These are phyloP conservation scores for Seira ritae DNA, from an alignment of 2,888 invertebrate genomes.

Conservation along the genomic window DNA sequence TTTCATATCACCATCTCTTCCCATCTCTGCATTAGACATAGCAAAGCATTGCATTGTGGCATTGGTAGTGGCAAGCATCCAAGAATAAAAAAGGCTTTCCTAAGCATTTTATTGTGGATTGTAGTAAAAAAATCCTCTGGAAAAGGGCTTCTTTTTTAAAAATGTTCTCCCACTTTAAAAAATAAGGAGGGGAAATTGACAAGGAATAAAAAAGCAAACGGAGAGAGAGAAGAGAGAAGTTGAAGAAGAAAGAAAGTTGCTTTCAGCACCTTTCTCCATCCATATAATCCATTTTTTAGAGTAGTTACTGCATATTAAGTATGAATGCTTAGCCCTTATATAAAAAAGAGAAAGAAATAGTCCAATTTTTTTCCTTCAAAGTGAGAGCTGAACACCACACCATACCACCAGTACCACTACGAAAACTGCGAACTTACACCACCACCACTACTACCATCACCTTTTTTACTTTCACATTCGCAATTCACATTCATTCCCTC, in stretches of 20 bases:
- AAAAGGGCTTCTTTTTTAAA: neutral
- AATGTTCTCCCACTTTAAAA: neutral
- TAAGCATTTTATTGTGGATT: too few relatives aligned
- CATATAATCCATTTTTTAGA: conserved; percentile 27
- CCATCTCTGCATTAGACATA: too few relatives aligned
- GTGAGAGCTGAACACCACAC: neutral
- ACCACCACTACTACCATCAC: too few relatives aligned
- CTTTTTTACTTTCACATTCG: too few relatives aligned
- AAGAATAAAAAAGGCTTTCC: conserved; percentile 14
- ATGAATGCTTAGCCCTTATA: neutral
- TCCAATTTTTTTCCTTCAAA: neutral
- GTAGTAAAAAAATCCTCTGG: too few relatives aligned
- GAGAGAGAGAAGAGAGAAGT: conserved; percentile 28
- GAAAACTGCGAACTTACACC: too few relatives aligned
- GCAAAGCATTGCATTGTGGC: neutral
- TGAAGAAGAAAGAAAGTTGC: conserved; percentile 45
- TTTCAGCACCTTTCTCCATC: conserved; percentile 43
- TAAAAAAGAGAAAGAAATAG: neutral
- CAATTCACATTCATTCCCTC: too few relatives aligned
- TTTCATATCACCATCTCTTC: too few relatives aligned
- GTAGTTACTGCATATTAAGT: conserved; percentile 40
- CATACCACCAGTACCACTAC: neutral
- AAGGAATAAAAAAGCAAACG: conserved; percentile 25
- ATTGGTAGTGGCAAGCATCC: conserved; percentile 50
- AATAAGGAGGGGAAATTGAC: conserved; percentile 33